Conservation (phyloP, 2,797 vertebrate species). For the Heteromormyrus szaboi region DNA sequence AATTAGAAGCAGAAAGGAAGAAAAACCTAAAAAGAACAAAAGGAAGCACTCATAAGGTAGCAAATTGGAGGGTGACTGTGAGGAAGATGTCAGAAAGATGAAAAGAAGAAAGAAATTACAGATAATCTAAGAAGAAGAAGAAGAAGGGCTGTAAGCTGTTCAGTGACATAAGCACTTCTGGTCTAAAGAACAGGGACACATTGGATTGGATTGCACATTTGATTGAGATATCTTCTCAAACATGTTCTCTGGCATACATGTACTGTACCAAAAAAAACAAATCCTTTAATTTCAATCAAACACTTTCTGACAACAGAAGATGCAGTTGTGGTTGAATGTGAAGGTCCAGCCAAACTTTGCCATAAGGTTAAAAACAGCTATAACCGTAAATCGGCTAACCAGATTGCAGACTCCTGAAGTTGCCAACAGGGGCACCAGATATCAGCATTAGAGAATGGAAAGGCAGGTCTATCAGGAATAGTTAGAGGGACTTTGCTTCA, state of each 20-base stretch:
- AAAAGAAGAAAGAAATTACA: background rate
- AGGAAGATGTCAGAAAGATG: background rate
- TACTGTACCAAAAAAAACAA: background rate
- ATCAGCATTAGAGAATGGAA: background rate
- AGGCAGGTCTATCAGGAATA: background rate
- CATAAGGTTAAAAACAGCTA: background rate
- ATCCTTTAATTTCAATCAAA: background rate
- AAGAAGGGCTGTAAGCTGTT: background rate
- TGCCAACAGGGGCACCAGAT: background rate
- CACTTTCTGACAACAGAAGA: background rate
- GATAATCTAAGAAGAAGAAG: background rate
- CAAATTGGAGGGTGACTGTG: background rate
- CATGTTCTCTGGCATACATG: background rate
- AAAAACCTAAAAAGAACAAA: background rate
- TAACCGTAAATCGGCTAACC: background rate
- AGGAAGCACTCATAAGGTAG: background rate
- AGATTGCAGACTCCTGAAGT: background rate
- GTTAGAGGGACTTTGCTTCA: background rate
- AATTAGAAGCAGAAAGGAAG: background rate
- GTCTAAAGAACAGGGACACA: background rate
- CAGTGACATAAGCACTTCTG: background rate
- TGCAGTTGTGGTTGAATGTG: background rate
- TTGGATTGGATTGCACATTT: background rate
- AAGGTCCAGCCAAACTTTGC: background rate
- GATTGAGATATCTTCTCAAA: background rate